phyloP scores from a whole-genome alignment of 2,113 vertebrate species.

The Trematocara zebra region DNA sequence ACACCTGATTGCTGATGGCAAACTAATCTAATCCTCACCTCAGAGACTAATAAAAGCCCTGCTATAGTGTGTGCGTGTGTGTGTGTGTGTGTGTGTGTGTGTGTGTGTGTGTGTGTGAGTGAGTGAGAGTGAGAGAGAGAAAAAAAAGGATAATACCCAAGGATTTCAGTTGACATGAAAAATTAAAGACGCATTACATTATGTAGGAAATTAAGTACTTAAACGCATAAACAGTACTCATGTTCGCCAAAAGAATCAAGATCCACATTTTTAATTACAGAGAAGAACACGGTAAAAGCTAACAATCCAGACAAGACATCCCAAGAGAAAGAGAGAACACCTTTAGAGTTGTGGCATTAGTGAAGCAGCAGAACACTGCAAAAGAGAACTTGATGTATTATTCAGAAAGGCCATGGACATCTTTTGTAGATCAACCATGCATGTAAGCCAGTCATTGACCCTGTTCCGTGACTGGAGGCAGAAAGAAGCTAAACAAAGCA shows the following conservation, averaged over 20 bases:
- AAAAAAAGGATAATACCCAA: background rate
- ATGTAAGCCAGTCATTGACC: background rate
- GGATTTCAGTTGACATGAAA: background rate
- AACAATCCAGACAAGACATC: background rate
- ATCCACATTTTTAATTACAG: background rate
- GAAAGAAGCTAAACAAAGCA: background rate
- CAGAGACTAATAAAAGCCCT: slow-evolving; percentile 27
- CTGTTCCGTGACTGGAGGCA: background rate
- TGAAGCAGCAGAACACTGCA: background rate
- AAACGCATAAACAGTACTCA: background rate
- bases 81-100: background rate
- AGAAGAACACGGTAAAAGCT: background rate
- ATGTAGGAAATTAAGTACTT: background rate
- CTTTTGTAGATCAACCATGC: slow-evolving; percentile 1
- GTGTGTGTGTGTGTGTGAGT: background rate
- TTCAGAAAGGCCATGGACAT: slow-evolving; percentile 15
- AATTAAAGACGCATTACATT: background rate
- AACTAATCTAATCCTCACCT: slow-evolving; percentile 41
- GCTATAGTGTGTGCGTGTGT: background rate
- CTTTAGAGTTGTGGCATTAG: background rate
- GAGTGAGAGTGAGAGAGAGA: fast-evolving
- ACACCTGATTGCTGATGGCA: slow-evolving; percentile 25
- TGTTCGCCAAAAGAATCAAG: background rate
- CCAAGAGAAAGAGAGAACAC: background rate
- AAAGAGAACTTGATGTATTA: slow-evolving; percentile 25